Evolutionary conservation across 2,888 invertebrate genomes (phyloP).

Genomic region (Cosmopolites sordidus): DNA sequence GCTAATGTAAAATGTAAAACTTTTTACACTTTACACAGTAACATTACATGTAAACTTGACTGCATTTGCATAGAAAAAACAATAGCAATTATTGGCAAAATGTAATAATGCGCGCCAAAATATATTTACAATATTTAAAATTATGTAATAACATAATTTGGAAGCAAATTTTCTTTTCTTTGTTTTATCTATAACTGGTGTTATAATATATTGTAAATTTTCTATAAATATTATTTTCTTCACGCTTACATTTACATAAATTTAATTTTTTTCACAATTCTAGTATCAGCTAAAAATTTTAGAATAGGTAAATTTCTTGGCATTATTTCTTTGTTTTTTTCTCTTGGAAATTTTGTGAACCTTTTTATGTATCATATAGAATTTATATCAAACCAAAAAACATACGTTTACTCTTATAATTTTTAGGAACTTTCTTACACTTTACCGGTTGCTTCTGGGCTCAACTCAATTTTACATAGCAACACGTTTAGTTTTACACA

Average conservation of each 20-base stretch:
- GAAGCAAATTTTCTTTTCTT: slow-evolving; percentile 28
- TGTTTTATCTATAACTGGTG: slow-evolving; percentile 23
- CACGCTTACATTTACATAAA: slow-evolving; percentile 18
- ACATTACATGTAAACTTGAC: slow-evolving; percentile 6
- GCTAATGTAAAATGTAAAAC: slow-evolving; percentile 8
- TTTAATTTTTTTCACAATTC: slow-evolving; percentile 41
- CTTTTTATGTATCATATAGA: slow-evolving; percentile 10
- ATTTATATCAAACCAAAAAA: too few relatives aligned
- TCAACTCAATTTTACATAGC: too few relatives aligned
- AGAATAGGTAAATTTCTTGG: slow-evolving; percentile 44
- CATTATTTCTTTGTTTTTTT: slow-evolving; percentile 24
- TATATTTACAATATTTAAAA: slow-evolving; percentile 28
- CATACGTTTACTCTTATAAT: background rate
- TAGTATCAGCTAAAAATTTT: slow-evolving; percentile 41
- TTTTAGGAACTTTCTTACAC: slow-evolving; percentile 19
- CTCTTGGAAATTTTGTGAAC: slow-evolving; percentile 24
- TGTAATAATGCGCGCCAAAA: slow-evolving; percentile 38
- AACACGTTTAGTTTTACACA: too few relatives aligned
- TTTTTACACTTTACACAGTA: slow-evolving; percentile 9
- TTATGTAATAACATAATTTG: slow-evolving; percentile 35
- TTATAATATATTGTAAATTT: slow-evolving; percentile 37
- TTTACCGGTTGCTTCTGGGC: background rate
- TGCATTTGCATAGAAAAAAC: slow-evolving; percentile 15
- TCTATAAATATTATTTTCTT: slow-evolving; percentile 36
- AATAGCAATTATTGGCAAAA: slow-evolving; percentile 45